phyloP scores from a whole-genome alignment of 2,113 vertebrate genomes.

The Perognathus longimembris region DNA sequence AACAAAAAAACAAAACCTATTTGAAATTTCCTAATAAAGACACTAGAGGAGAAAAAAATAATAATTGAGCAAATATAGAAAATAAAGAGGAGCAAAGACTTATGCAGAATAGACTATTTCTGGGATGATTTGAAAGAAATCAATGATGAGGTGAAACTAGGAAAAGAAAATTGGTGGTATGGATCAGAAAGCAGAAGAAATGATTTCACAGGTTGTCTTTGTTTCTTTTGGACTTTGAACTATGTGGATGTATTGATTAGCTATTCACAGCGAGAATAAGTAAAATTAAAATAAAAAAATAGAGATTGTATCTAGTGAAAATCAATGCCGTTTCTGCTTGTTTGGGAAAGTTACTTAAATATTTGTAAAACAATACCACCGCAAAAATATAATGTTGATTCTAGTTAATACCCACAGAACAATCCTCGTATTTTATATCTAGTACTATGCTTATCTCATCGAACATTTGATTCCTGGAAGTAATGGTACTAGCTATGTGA shows the following conservation, averaged over 20 bases:
- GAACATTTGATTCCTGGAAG: not conserved
- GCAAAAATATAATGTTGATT: not conserved
- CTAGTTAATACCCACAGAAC: not conserved
- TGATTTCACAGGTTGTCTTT: not conserved
- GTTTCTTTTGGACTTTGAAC: slow-evolving; percentile 9
- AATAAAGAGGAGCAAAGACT: not conserved
- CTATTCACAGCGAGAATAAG: slow-evolving; percentile 53
- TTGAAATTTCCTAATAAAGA: slow-evolving; percentile 7
- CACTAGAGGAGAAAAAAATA: not conserved
- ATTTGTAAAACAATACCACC: slow-evolving; percentile 35
- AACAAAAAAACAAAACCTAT: too few species aligned
- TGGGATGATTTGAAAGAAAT: not conserved
- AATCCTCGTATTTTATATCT: not conserved
- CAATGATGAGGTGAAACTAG: not conserved
- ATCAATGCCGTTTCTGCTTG: slow-evolving; percentile 44
- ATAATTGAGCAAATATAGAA: slow-evolving; percentile 3
- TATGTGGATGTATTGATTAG: slow-evolving; percentile 27
- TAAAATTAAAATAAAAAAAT: slow-evolving; percentile 34
- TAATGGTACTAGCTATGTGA: not conserved
- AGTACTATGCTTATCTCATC: not conserved
- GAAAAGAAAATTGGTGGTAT: not conserved
- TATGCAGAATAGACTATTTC: not conserved
- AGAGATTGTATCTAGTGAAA: slow-evolving; percentile 31
- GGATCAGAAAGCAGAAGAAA: not conserved
- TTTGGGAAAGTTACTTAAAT: slow-evolving; percentile 54